Evolutionary conservation across 2,888 invertebrate species (phyloP).

Genomic region (Dysmachus trigonus): DNA sequence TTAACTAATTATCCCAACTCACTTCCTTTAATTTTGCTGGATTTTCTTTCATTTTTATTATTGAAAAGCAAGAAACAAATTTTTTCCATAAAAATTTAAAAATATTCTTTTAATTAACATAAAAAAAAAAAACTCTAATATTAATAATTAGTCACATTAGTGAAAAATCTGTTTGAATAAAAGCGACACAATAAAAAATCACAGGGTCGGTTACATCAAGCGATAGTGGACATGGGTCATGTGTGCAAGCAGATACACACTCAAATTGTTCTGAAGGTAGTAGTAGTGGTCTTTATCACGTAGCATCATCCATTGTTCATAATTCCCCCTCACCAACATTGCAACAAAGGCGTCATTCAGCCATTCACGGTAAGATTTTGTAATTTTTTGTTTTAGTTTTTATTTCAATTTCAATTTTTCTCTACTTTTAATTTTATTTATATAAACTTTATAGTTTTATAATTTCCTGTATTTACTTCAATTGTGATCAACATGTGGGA

Average conservation of each 20-base stretch:
- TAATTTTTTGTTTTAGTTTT: neutral
- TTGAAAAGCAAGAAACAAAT: neutral
- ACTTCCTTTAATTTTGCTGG: neutral
- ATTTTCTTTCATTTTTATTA: too few relatives aligned
- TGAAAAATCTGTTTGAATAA: conserved; percentile 5
- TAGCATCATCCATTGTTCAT: conserved; percentile 55
- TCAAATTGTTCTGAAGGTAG: conserved; percentile 53
- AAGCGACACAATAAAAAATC: conserved; percentile 41
- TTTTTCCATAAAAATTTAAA: neutral
- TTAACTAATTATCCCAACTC: neutral
- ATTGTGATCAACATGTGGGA: neutral
- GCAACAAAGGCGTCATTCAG: conserved; percentile 66
- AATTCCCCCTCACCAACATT: conserved; percentile 64
- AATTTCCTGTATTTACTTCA: neutral
- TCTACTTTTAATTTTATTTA: neutral
- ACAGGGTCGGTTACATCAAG: conserved; percentile 89
- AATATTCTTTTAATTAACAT: neutral
- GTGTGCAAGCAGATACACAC: conserved; percentile 67
- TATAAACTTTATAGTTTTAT: neutral
- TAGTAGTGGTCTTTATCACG: conserved; percentile 54
- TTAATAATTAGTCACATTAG: neutral
- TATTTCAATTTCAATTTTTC: neutral
- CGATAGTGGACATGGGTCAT: conserved; percentile 88
- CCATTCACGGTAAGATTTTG: conserved; percentile 66
- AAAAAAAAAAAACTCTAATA: too few relatives aligned